Base-by-base conservation (phyloP, 1,140 invertebrate genomes). In the Leptinotarsa defecta region DNA sequence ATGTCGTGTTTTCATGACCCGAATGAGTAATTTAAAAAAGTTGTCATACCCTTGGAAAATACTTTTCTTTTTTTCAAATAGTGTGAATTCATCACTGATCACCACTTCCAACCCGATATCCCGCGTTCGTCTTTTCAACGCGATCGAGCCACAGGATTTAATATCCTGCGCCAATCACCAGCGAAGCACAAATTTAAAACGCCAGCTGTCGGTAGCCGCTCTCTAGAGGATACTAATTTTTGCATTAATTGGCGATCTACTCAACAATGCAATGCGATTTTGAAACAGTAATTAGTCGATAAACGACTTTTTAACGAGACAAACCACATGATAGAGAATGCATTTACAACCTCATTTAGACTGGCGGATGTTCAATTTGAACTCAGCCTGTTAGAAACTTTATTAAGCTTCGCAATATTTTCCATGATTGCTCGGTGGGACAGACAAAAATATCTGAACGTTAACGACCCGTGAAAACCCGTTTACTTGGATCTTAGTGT, bases 241-340 rank as follows among this genome's bases (percentile, higher is more conserved):
- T 57, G 52, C 52, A 57, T 57, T 57, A 57, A 57, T 57, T 19
- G 52, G 52, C 52, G n/a, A 57, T 57, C 17, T 57, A 17, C 52
- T 15, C 52, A 57, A 57, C 52, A 57, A 19, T 57, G 52, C 52
- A 19, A 57, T 57, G 52, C 52, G 52, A 57, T 57, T 57, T 57
- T 19, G n/a, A 19, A 57, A 19, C 17, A 19, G 52, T 57, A 19
- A 57, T 57, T 57, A 57, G 52, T 57, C 52, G 17, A 57, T 57
- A 57, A 57, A 57, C 6, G 52, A 57, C 52, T 57, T 57, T 43
- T 57, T 57, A 57, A 57, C 17, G 6, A 57, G n/a, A 57, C n/a
- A 19, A 57, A 57, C 52, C 52, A 57, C 52, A 57, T 57, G 52
- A 19, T 17, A 4, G 52, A 57, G 52, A 57, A 57, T 57, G n/a